Percentiles rank a stretch among this genome's conserved stretches.
Evolutionary conservation across 2,888 invertebrate genomes (phyloP).

Genomic region (Aphidius colemani): DNA sequence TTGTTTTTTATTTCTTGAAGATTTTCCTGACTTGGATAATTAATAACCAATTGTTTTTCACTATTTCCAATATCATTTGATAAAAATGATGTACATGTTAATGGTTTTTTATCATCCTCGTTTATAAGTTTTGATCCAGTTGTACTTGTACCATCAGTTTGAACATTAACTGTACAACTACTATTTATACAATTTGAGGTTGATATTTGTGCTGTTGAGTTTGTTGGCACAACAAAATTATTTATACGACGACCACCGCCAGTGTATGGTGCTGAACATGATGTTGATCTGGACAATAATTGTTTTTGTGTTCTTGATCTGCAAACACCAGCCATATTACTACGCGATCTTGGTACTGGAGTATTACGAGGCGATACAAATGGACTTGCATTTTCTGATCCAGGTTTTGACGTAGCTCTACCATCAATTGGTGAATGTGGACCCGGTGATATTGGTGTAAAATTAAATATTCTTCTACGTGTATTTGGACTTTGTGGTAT

Average conservation of each 20-base stretch:
- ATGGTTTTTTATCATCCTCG: constrained; percentile 26
- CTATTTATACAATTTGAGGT: constrained; percentile 29
- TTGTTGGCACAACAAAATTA: constrained; percentile 52
- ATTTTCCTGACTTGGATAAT: constrained; percentile 57
- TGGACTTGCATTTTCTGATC: constrained; percentile 75
- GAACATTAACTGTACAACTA: constrained; percentile 41
- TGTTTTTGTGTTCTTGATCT: constrained; percentile 37
- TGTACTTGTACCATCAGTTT: constrained; percentile 36
- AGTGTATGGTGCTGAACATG: constrained; percentile 54
- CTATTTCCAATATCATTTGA: constrained; percentile 36
- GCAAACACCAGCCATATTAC: constrained; percentile 60
- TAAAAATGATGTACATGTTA: constrained; percentile 28
- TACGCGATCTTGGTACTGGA: constrained; percentile 72
- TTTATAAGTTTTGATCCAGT: constrained; percentile 32
- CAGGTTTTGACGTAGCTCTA: constrained; percentile 62
- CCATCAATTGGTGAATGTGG: constrained; percentile 69
- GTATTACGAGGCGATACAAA: constrained; percentile 83
- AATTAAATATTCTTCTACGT: constrained; percentile 79
- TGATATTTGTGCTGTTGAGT: constrained; percentile 38
- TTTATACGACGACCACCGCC: too few relatives aligned
- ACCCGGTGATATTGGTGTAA: constrained; percentile 85
- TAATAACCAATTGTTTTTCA: constrained; percentile 54
- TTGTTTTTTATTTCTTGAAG: constrained; percentile 45
- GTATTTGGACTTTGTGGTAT: constrained; percentile 79
- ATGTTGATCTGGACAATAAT: constrained; percentile 53